phyloP scores from a whole-genome alignment of 2,888 invertebrate species.

The Idaea aversata region DNA sequence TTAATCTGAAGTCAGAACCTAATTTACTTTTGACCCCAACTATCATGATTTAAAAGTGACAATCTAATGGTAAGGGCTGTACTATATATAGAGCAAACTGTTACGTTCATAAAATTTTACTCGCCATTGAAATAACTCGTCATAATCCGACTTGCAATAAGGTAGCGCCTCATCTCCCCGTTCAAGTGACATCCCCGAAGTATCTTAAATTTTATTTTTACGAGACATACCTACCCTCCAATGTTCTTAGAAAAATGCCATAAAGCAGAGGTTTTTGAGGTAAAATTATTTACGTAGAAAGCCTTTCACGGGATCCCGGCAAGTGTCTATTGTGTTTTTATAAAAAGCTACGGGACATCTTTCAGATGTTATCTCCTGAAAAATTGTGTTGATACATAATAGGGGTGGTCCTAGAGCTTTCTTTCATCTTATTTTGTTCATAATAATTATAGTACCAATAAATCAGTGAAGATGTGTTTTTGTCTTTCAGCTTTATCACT shows the following conservation, averaged over 20 bases:
- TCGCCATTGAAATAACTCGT: conserved; percentile 20
- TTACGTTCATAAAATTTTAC: neutral
- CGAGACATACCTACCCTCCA: conserved; percentile 29
- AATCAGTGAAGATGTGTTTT: too few relatives aligned
- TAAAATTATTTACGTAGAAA: conserved; percentile 44
- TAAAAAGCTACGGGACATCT: conserved; percentile 52
- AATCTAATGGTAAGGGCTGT: neutral
- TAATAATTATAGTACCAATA: neutral
- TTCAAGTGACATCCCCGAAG: conserved; percentile 21
- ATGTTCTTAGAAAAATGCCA: conserved; percentile 31
- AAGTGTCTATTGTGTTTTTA: conserved; percentile 53
- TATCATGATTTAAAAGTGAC: neutral
- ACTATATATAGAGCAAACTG: neutral
- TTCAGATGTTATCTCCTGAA: neutral
- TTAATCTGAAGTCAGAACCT: too few relatives aligned
- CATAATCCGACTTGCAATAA: conserved; percentile 10
- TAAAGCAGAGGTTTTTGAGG: conserved; percentile 32
- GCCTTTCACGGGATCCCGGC: conserved; percentile 43
- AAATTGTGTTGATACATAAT: neutral
- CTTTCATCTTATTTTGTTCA: neutral
- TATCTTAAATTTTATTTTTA: conserved; percentile 31
- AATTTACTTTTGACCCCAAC: too few relatives aligned
- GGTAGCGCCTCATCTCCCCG: conserved; percentile 8
- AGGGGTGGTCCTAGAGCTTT: neutral
- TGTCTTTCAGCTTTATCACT: too few relatives aligned